Conservation (phyloP, 2,797 vertebrate genomes). For the Cirrhinus molitorella region DNA sequence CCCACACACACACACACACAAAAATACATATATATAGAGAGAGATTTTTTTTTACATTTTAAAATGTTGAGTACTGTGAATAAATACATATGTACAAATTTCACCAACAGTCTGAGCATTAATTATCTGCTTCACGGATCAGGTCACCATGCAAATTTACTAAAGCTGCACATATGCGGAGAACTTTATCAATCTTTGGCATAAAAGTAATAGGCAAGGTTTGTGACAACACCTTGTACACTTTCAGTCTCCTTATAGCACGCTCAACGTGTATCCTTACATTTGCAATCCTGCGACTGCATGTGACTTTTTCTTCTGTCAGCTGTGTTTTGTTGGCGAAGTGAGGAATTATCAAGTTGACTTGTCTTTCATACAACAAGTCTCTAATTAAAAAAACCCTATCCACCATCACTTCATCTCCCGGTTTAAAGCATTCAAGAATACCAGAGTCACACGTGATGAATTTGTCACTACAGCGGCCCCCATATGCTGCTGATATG, state of each 20-base stretch:
- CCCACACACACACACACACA: too few relatives aligned
- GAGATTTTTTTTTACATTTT: too few relatives aligned
- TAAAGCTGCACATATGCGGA: neutral
- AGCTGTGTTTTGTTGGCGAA: neutral
- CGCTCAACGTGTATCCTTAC: neutral
- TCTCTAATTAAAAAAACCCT: neutral
- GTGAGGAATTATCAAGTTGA: neutral
- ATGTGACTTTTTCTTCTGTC: neutral
- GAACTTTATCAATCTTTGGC: neutral
- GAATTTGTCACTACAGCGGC: slow-evolving; percentile 20
- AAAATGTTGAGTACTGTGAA: too few relatives aligned
- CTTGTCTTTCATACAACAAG: neutral
- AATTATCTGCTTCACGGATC: neutral
- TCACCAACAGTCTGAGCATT: too few relatives aligned
- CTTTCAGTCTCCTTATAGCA: too few relatives aligned
- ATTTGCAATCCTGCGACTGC: neutral
- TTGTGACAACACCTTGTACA: neutral
- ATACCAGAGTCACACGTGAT: slow-evolving; percentile 1
- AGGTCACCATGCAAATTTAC: neutral
- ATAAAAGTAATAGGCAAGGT: neutral
- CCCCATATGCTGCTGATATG: slow-evolving; percentile 25
- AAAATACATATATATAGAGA: too few relatives aligned
- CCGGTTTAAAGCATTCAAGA: neutral
- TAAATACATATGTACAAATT: too few relatives aligned
- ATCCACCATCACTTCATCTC: neutral